These are phyloP conservation scores for Acrocephalus scirpaceus DNA, from an alignment of 2,797 vertebrate species.

Conservation along the genomic window DNA sequence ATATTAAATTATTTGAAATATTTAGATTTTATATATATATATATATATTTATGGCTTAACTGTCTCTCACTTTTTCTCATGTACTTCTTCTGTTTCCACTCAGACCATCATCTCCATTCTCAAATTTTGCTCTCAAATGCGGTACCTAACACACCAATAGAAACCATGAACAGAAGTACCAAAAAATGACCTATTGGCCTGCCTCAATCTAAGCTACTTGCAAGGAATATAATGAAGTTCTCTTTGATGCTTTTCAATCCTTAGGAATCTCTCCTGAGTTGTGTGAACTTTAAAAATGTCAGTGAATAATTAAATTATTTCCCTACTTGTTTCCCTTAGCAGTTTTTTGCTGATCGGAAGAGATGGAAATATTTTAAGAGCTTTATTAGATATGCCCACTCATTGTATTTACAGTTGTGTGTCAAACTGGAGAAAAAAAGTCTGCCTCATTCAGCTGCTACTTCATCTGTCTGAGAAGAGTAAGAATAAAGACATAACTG, in stretches of 20 bases:
- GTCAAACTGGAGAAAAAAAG: background rate
- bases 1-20: background rate
- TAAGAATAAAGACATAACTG: background rate
- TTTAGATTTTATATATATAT: background rate
- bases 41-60: background rate
- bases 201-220: background rate
- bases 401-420: background rate
- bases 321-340: background rate
- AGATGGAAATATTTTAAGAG: background rate
- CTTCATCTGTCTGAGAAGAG: background rate
- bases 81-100: background rate
- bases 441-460: background rate
- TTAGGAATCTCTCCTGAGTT: background rate
- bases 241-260: background rate
- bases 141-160: background rate
- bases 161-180: background rate
- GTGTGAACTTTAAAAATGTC: slow-evolving; percentile 27
- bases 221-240: slow-evolving; percentile 11
- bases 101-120: background rate
- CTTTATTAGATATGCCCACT: background rate
- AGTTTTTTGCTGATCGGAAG: background rate
- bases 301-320: slow-evolving; percentile 25
- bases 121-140: background rate
- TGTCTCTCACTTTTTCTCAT: background rate
- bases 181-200: background rate